phyloP scores from a whole-genome alignment of 2,888 invertebrate genomes.

The Eupelmus urozonus region DNA sequence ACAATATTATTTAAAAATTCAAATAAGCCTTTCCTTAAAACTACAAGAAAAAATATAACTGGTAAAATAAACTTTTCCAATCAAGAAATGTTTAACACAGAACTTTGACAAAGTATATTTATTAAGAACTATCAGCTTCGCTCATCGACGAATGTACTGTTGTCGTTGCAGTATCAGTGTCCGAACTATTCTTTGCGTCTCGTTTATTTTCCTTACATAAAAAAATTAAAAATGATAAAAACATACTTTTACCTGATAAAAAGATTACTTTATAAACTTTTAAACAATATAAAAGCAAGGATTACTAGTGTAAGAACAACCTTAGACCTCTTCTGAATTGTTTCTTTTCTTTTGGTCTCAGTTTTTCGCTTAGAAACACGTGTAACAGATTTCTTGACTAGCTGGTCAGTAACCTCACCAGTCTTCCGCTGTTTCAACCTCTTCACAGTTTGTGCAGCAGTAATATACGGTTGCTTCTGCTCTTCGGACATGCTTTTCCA shows the following conservation, averaged over 20 bases:
- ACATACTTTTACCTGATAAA: constrained; percentile 57
- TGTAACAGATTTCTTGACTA: constrained; percentile 47
- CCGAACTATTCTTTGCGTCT: constrained; percentile 60
- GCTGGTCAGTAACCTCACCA: constrained; percentile 38
- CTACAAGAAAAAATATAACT: constrained; percentile 7
- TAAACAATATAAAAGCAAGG: constrained; percentile 59
- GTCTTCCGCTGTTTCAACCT: constrained; percentile 56
- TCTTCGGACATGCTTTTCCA: constrained; percentile 68
- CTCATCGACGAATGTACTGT: constrained; percentile 52
- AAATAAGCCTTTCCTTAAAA: constrained; percentile 19
- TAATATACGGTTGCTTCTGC: constrained; percentile 68
- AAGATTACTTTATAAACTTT: constrained; percentile 59
- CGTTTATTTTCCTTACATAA: constrained; percentile 54
- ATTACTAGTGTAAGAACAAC: constrained; percentile 56
- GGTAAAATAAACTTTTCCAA: constrained; percentile 35
- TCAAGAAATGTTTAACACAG: constrained; percentile 60
- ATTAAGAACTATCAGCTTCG: constrained; percentile 58
- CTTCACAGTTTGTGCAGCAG: constrained; percentile 66
- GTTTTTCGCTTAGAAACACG: constrained; percentile 57
- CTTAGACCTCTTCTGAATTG: constrained; percentile 58
- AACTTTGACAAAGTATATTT: constrained; percentile 58
- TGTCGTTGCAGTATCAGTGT: constrained; percentile 61
- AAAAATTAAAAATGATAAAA: constrained; percentile 59
- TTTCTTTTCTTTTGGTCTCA: constrained; percentile 54
- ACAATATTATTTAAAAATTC: constrained; percentile 4